phyloP scores from a whole-genome alignment of 2,888 invertebrate genomes.

The Oasisia sp. region DNA sequence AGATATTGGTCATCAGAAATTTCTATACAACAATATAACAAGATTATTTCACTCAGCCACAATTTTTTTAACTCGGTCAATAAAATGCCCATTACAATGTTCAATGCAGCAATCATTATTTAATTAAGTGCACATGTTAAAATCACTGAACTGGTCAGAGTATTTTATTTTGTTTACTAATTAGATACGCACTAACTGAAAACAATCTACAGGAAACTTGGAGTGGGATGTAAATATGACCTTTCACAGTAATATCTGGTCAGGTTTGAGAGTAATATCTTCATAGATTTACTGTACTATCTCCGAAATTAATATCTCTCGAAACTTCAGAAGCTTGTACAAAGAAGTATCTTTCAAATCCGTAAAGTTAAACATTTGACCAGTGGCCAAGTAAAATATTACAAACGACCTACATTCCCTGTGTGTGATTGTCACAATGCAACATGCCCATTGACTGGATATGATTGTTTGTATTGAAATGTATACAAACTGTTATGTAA shows the following conservation, averaged over 20 bases:
- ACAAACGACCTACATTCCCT: not conserved
- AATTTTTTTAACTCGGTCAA: not conserved
- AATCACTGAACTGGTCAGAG: not conserved
- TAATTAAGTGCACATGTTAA: not conserved
- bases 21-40: not conserved
- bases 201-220: not conserved
- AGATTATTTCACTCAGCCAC: not conserved
- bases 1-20: not conserved
- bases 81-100: not conserved
- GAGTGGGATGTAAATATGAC: no score
- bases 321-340: not conserved
- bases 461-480: not conserved
- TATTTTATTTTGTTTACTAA: not conserved
- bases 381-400: not conserved
- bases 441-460: not conserved
- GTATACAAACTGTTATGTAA: not conserved
- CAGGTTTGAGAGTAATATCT: no score
- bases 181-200: not conserved
- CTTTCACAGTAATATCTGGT: no score
- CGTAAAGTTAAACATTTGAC: not conserved
- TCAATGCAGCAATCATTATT: no score
- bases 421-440: not conserved
- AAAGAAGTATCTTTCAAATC: not conserved
- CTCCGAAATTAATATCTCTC: no score
- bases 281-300: no score